Percentiles rank a stretch among this genome's conserved stretches.
Evolutionary conservation across 2,797 vertebrate species (phyloP).

Genomic region (Microhierax caerulescens): DNA sequence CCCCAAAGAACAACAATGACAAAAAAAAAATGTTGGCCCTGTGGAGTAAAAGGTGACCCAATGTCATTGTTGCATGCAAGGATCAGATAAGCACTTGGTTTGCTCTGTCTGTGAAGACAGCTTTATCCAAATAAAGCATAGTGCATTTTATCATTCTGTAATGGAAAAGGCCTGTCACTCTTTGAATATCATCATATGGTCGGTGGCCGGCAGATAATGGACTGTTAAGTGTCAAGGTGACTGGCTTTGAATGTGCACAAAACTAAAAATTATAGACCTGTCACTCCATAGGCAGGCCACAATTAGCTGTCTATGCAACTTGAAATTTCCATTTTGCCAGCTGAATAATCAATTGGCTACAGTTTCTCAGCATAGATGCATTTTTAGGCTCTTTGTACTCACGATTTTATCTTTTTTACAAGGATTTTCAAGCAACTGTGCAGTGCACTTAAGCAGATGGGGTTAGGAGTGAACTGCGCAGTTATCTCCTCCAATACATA

Average conservation of each 20-base stretch:
- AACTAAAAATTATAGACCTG: constrained; percentile 86
- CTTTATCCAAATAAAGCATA: constrained; percentile 76
- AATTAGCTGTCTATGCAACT: constrained; percentile 82
- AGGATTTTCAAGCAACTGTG: constrained; percentile 58
- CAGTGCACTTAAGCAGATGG: constrained; percentile 41
- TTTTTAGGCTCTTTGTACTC: constrained; percentile 63
- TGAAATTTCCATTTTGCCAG: constrained; percentile 81
- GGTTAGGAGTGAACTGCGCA: constrained; percentile 8
- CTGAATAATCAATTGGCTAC: constrained; percentile 76
- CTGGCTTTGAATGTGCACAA: constrained; percentile 82
- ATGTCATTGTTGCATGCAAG: neutral
- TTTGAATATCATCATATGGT: constrained; percentile 79
- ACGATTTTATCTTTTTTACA: constrained; percentile 32
- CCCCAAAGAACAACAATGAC: neutral
- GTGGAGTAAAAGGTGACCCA: constrained; percentile 56
- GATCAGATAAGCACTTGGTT: constrained; percentile 69
- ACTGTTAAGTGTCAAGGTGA: constrained; percentile 83
- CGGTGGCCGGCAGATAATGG: constrained; percentile 80
- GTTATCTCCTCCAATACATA: constrained; percentile 24
- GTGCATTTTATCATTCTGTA: constrained; percentile 76
- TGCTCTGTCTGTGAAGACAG: constrained; percentile 68
- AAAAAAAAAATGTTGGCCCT: neutral
- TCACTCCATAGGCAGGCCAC: constrained; percentile 80
- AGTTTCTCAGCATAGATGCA: constrained; percentile 70
- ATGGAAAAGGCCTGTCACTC: constrained; percentile 78